A percentile compares a stretch with the other conserved stretches of the same genome.
phyloP scores from a whole-genome alignment of 2,888 invertebrate species.

The Monopis laevigella region DNA sequence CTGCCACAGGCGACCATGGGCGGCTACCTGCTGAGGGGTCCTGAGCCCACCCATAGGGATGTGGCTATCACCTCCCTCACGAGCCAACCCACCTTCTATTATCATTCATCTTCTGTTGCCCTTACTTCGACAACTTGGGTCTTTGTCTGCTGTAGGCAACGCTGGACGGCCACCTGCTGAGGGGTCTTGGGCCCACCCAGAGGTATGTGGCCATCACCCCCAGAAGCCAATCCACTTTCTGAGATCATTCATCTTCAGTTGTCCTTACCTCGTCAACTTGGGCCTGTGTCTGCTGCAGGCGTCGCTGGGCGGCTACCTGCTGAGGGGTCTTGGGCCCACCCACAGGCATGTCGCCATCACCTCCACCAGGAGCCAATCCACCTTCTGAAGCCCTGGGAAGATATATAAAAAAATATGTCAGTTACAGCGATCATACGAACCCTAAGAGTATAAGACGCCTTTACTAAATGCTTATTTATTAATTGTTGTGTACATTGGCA shows the following conservation, averaged over 20 bases:
- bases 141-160: constrained; percentile 84
- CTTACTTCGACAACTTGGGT: constrained; percentile 83
- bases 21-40: constrained; percentile 85
- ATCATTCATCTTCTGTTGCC: constrained; percentile 63
- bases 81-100: constrained; percentile 71
- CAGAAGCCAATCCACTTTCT: constrained; percentile 72
- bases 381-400: constrained; percentile 71
- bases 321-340: constrained; percentile 89
- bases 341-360: constrained; percentile 79
- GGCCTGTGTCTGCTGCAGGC: constrained; percentile 85
- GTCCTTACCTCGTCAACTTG: constrained; percentile 78
- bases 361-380: constrained; percentile 69
- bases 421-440: no score
- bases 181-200: constrained; percentile 89
- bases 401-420: no score
- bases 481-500: no score
- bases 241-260: no score
- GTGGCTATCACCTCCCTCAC: constrained; percentile 71
- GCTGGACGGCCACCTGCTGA: constrained; percentile 85
- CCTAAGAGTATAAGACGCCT: no score
- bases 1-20: constrained; percentile 83
- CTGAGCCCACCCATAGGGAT: constrained; percentile 89
- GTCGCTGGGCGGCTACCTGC: constrained; percentile 84
- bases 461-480: no score
- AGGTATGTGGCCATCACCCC: constrained; percentile 75